A percentile compares a stretch with the other conserved stretches of the same genome.
Conservation (phyloP, 2,113 vertebrate species). For the Sander lucioperca region DNA sequence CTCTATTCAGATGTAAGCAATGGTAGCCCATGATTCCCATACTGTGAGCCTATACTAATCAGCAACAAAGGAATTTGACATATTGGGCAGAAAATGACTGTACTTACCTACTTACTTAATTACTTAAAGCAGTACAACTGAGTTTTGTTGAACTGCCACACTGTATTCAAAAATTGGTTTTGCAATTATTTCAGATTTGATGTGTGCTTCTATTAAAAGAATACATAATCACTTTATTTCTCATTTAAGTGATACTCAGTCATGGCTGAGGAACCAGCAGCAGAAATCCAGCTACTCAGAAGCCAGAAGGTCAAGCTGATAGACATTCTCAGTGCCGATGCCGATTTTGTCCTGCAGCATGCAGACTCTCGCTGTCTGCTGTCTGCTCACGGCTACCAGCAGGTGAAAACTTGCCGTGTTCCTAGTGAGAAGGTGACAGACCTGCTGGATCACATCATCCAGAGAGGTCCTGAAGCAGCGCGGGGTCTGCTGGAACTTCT, state of each 20-base stretch:
- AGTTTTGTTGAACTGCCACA: not conserved
- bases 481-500: constrained; percentile 72
- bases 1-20: not conserved
- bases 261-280: constrained; percentile 65
- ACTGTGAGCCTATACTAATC: not conserved
- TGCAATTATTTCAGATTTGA: not conserved
- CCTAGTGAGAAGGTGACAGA: constrained; percentile 75
- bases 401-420: constrained; percentile 61
- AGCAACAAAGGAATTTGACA: not conserved
- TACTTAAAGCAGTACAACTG: not conserved
- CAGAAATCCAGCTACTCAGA: constrained; percentile 64
- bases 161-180: not conserved
- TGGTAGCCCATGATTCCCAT: not conserved
- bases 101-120: too few species aligned
- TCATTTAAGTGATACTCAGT: constrained; percentile 14
- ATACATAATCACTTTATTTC: not conserved
- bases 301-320: constrained; percentile 70
- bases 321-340: constrained; percentile 74
- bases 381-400: constrained; percentile 68
- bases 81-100: not conserved
- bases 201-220: not conserved
- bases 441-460: constrained; percentile 80
- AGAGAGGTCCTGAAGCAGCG: constrained; percentile 59
- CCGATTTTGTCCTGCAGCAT: constrained; percentile 81
- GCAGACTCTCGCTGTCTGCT: constrained; percentile 74